Percentiles rank a stretch among this genome's conserved stretches.
phyloP scores from a whole-genome alignment of 2,888 invertebrate genomes.

The Polydrusus cervinus region DNA sequence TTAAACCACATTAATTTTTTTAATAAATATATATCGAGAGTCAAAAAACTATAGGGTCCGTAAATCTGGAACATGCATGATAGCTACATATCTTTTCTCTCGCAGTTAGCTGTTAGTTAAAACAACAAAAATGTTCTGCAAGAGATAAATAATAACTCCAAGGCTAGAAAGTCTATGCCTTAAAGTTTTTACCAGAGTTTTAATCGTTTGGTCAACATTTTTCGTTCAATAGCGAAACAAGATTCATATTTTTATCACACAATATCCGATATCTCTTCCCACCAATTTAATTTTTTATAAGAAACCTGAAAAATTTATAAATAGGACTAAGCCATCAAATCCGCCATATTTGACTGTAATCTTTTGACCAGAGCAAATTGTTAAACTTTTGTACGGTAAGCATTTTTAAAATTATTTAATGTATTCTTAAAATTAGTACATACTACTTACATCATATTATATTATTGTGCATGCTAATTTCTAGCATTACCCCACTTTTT shows the following conservation, averaged over 20 bases:
- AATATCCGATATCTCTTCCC: constrained; percentile 6
- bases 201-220: not conserved
- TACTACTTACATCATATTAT: too few species aligned
- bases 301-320: constrained; percentile 14
- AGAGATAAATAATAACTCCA: not conserved
- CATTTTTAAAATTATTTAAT: not conserved
- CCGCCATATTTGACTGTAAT: constrained; percentile 6
- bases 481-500: too few species aligned
- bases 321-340: not conserved
- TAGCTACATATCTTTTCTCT: too few species aligned
- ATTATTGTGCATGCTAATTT: too few species aligned
- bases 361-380: constrained; percentile 24
- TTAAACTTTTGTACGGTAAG: constrained; percentile 21
- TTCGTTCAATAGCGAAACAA: not conserved
- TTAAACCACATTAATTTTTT: too few species aligned
- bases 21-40: too few species aligned
- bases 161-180: not conserved
- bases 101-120: too few species aligned
- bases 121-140: not conserved
- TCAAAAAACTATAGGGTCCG: too few species aligned
- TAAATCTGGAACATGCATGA: too few species aligned
- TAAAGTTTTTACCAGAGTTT: not conserved
- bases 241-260: not conserved
- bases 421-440: too few species aligned
- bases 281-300: constrained; percentile 20